Base-by-base conservation (phyloP, 2,113 vertebrate genomes). In the Pteronura brasiliensis region DNA sequence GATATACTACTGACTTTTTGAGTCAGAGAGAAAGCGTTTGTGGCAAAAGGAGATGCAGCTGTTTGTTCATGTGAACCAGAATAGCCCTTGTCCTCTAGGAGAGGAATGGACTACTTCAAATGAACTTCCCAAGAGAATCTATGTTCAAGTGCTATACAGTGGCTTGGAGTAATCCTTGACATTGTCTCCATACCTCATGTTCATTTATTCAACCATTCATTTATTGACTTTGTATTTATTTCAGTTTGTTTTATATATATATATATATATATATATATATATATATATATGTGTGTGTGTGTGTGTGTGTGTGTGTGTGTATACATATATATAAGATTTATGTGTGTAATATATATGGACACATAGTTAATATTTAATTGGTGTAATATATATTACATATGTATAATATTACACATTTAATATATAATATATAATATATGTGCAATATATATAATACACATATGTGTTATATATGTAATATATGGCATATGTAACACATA, bases 221-320 rank as follows among this genome's bases (percentile, higher is more conserved):
- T 27, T n/a, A 81, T 71, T 63, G n/a, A 88, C 8, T 81, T 31
- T 47, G 39, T 69, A 55, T 88, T 93, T 80, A 88, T 76, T 92
- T 80, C 21, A 88, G 5, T 80, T 44, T 49, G n/a, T 67, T 0
- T 14, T 29, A 29, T 13, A 63, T 29, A 61, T 25, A 11, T 61
- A 61, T 0, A 31, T 29, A 29, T 13, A 63, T 29, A 61, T 25
- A 11, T 61, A 61, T 11, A 61, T 9, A 25, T 7, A 59, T 8
- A 0, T 23, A 2, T 47, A 2, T 52, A 15, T 15, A 15, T 14
- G 13, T n/a, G n/a, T n/a, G n/a, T n/a, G n/a, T n/a, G n/a, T n/a
- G n/a, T n/a, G n/a, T n/a, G n/a, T n/a, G n/a, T n/a, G n/a, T n/a
- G n/a, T n/a, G n/a, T n/a, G n/a, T n/a, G n/a, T n/a, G n/a, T n/a